phyloP scores from a whole-genome alignment of 2,888 invertebrate genomes.

The Calameuta filiformis region DNA sequence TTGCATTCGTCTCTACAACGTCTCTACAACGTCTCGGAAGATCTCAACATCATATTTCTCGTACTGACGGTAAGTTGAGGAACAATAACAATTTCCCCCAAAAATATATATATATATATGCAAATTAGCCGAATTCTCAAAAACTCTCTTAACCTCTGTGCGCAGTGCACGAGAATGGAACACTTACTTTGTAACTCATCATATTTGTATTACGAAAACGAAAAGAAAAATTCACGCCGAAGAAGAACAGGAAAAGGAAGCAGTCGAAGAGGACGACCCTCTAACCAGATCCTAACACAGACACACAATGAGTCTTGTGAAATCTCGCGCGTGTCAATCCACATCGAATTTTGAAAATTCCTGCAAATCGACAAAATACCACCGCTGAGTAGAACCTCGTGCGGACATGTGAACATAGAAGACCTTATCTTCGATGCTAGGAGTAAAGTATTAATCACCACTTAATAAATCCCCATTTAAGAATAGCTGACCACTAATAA shows the following conservation, averaged over 20 bases:
- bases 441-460: too few relatives aligned
- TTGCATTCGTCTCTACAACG: not conserved
- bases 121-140: not conserved
- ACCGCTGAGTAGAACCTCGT: not conserved
- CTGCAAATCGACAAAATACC: not conserved
- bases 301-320: not conserved
- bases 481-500: not conserved
- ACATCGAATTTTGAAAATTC: not conserved
- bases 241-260: not conserved
- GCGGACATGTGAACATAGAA: not conserved
- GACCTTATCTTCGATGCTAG: not conserved
- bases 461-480: too few relatives aligned
- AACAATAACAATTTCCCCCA: not conserved
- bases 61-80: not conserved
- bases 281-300: not conserved
- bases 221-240: constrained; percentile 22
- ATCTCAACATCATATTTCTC: not conserved
- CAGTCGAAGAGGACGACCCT: not conserved
- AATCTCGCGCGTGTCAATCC: not conserved
- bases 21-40: not conserved
- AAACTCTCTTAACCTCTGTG: not conserved
- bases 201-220: constrained; percentile 27
- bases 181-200: constrained; percentile 39
- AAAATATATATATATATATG: not conserved
- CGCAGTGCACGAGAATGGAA: constrained; percentile 12